These are phyloP conservation scores for Drosophila orena DNA, from an alignment of 1,140 invertebrate genomes.

Conservation along the genomic window DNA sequence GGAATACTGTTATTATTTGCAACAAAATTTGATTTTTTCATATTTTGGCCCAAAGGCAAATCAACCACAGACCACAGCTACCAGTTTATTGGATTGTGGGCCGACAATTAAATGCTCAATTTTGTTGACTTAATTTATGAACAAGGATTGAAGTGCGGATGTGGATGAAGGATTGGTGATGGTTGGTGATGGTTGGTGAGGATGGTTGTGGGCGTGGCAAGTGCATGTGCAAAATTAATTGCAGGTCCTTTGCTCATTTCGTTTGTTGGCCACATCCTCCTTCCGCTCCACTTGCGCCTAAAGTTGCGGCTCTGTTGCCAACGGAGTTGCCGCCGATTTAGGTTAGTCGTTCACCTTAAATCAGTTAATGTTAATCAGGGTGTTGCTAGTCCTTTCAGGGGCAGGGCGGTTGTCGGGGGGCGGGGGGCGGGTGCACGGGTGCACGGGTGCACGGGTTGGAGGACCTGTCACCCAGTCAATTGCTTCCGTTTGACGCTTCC, in stretches of 20 bases:
- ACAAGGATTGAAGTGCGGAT: neutral
- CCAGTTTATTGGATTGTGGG: slow-evolving; percentile 20
- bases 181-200: neutral
- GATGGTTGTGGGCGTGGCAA: neutral
- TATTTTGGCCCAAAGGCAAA: slow-evolving; percentile 9
- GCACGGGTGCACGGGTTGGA: no score
- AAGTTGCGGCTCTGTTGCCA: slow-evolving; percentile 40
- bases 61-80: slow-evolving; percentile 9
- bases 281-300: slow-evolving; percentile 64
- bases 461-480: slow-evolving; percentile 55
- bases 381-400: neutral
- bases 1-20: slow-evolving; percentile 5
- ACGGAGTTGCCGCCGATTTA: slow-evolving; percentile 28
- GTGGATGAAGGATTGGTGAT: neutral
- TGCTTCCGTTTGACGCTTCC: slow-evolving; percentile 61
- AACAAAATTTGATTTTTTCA: slow-evolving; percentile 17
- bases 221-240: slow-evolving; percentile 41
- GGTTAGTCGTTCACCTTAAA: slow-evolving; percentile 66
- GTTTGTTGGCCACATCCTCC: slow-evolving; percentile 39
- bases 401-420: neutral
- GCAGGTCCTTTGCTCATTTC: slow-evolving; percentile 35
- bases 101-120: slow-evolving; percentile 47
- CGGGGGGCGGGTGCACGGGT: neutral
- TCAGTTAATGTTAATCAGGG: slow-evolving; percentile 53
- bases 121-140: slow-evolving; percentile 22